A percentile compares a stretch with the other conserved stretches of the same genome.
Evolutionary conservation across 2,113 vertebrate species (phyloP).

Genomic region (Rhinopomastus cyanomelas): DNA sequence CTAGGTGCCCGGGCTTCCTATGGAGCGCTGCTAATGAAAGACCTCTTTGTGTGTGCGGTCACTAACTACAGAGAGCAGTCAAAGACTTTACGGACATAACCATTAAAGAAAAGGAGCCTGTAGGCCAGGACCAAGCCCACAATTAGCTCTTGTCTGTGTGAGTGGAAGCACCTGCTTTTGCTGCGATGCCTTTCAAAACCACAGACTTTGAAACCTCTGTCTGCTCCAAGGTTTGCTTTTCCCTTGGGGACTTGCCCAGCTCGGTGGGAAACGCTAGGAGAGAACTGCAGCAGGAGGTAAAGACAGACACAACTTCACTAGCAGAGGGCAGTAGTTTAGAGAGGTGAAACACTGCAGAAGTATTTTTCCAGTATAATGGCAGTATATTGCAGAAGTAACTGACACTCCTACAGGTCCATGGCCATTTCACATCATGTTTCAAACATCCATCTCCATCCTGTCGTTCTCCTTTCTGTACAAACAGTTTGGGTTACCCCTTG

Average conservation of each 20-base stretch:
- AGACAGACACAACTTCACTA: background rate
- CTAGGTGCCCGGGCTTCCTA: conserved; percentile 65
- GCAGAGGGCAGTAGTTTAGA: background rate
- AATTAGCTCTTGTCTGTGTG: conserved; percentile 66
- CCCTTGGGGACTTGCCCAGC: background rate
- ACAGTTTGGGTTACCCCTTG: background rate
- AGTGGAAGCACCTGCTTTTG: conserved; percentile 64
- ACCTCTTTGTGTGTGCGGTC: conserved; percentile 68
- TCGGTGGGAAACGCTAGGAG: background rate
- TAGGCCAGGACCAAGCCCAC: conserved; percentile 52
- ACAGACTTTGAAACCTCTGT: background rate
- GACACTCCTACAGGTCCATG: background rate
- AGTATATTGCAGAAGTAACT: background rate
- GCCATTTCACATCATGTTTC: rapidly evolving
- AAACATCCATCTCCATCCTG: background rate
- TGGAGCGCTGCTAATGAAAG: conserved; percentile 72
- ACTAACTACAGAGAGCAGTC: conserved; percentile 64
- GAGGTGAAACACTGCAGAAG: background rate
- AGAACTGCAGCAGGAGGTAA: background rate
- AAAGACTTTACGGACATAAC: conserved; percentile 43
- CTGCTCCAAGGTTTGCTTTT: conserved; percentile 23
- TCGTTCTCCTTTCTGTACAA: background rate
- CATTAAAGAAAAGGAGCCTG: conserved; percentile 50
- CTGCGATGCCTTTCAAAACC: conserved; percentile 39
- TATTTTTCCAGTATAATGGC: too few species aligned